Base-by-base conservation (phyloP, 2,888 invertebrate species). In the Parasteatoda lunata region DNA sequence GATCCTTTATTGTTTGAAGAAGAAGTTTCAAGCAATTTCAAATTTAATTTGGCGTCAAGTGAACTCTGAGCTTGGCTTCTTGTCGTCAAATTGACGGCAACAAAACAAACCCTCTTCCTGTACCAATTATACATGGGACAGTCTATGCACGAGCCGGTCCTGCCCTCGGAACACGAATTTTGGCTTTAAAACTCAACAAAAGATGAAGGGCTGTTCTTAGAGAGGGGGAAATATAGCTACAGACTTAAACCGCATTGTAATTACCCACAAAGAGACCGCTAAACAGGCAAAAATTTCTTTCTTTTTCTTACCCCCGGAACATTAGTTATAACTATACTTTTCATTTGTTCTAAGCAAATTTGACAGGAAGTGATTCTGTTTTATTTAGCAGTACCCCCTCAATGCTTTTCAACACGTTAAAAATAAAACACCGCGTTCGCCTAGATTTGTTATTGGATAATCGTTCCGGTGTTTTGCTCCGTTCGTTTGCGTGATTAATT, bases 251-350 rank as follows among this genome's bases (percentile, higher is more conserved):
- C 84, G 79, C 84, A 75, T 71, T 75, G 84, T 76, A 85, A 85
- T 85, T 85, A 85, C 51, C 68, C 49, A 85, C 84, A 85, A 85
- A 85, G 84, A 66, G 70, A 64, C 84, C 84, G 84, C 84, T 85
- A 85, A 85, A 76, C 75, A 73, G 79, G 64, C 47, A 73, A 7
- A 13, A 65, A n/a, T 77, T 59, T 48, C 47, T 68, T 49, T n/a
- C 64, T 68, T 48, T 51, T 65, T 52, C 54, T 48, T 9, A 47
- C 73, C 30, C 51, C 5, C n/a, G 5, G 73, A 69, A 64, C 79
- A 70, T 59, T 52, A 75, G 69, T 79, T 85, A 79, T 79, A 45
- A 79, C 76, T 68, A 54, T 84, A 73, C 77, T 79, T 85, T 78
- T 79, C 84, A 85, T 85, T 85, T 85, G 84, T 85, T 85, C 70